phyloP scores from a whole-genome alignment of 92 coral and sea anemone species.

The Palythoa heliodiscus region DNA sequence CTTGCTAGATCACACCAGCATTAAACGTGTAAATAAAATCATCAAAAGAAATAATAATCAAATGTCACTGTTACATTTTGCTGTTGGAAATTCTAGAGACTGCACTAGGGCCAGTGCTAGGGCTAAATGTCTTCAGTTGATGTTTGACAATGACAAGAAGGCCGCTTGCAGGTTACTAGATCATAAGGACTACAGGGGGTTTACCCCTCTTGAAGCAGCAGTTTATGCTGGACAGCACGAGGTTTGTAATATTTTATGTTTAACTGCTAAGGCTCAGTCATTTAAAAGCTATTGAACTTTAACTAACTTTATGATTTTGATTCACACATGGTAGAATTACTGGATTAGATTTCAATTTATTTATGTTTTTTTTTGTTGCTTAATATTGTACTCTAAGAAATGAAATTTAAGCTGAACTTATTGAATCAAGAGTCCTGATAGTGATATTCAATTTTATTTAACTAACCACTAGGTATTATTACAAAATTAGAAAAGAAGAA shows the following conservation, averaged over 20 bases:
- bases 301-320: too few species aligned
- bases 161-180: slow-evolving; percentile 55
- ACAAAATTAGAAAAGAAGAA: too few species aligned
- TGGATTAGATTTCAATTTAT: too few species aligned
- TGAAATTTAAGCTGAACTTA: too few species aligned
- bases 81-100: slow-evolving; percentile 61
- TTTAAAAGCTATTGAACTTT: too few species aligned
- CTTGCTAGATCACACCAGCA: slow-evolving; percentile 60
- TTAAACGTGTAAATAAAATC: slow-evolving; percentile 51
- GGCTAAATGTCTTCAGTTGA: slow-evolving; percentile 69
- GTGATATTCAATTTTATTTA: too few species aligned
- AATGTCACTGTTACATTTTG: slow-evolving; percentile 83
- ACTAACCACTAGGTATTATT: too few species aligned
- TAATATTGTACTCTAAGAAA: too few species aligned
- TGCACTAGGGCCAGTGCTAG: slow-evolving; percentile 55
- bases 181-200: slow-evolving; percentile 57
- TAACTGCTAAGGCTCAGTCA: background rate
- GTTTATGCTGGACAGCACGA: slow-evolving; percentile 81
- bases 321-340: too few species aligned
- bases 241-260: slow-evolving; percentile 44
- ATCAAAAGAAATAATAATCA: slow-evolving; percentile 46
- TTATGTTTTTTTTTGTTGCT: too few species aligned
- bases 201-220: slow-evolving; percentile 83
- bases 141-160: slow-evolving; percentile 69
- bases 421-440: too few species aligned